Evolutionary conservation across 2,797 vertebrate genomes (phyloP).

Genomic region (Spinus pinus): DNA sequence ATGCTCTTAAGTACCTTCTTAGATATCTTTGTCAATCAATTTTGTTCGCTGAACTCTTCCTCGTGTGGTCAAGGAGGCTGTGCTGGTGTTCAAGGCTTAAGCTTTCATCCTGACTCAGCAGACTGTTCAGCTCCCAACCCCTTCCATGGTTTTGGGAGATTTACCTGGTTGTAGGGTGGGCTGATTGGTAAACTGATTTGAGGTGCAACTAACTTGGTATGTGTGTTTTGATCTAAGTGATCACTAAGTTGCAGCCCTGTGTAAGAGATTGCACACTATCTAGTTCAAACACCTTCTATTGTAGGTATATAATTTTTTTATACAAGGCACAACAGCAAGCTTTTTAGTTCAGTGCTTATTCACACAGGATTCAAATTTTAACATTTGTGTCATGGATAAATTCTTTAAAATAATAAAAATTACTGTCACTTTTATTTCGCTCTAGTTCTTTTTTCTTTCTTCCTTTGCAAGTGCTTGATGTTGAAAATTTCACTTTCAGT

Average conservation of each 20-base stretch:
- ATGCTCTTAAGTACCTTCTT: background rate
- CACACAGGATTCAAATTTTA: background rate
- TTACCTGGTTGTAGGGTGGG: background rate
- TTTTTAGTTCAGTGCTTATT: background rate
- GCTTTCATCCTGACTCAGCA: background rate
- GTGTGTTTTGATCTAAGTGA: background rate
- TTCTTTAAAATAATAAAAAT: background rate
- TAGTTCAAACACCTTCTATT: background rate
- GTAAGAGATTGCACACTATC: background rate
- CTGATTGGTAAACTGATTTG: background rate
- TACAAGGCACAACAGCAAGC: background rate
- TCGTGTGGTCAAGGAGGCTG: rapidly evolving
- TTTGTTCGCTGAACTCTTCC: background rate
- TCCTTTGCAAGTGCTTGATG: background rate
- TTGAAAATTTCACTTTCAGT: background rate
- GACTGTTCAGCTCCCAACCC: background rate
- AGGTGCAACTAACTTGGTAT: background rate
- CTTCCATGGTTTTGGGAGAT: background rate
- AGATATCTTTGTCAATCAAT: background rate
- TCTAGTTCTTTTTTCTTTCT: background rate
- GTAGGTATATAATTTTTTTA: background rate
- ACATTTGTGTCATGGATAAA: background rate
- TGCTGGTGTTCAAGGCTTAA: background rate
- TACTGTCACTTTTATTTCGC: background rate
- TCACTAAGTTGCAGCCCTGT: background rate